phyloP scores from a whole-genome alignment of 2,797 vertebrate species.

The Sphenopsis melanotis region DNA sequence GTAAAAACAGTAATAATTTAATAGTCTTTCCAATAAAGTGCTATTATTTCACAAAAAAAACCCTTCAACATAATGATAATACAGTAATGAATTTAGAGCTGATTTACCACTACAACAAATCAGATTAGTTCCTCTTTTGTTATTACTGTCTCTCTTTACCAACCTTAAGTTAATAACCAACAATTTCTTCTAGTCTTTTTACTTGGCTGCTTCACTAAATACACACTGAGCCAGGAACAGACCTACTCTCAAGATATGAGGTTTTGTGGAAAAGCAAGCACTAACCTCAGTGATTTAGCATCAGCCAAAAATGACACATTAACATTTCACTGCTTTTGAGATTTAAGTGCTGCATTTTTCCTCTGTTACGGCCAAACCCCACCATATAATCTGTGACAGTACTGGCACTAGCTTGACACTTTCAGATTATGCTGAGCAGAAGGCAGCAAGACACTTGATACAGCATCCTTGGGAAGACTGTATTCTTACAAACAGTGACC shows the following conservation, averaged over 20 bases:
- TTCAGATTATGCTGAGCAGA: not conserved
- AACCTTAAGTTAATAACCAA: not conserved
- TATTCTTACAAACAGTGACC: not conserved
- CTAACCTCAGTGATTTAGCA: not conserved
- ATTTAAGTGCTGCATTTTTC: not conserved
- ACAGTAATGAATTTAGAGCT: not conserved
- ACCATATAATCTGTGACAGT: fast-evolving
- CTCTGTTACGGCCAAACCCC: not conserved
- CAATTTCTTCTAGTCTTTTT: not conserved
- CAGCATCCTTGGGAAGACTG: fast-evolving
- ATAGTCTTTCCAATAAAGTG: not conserved
- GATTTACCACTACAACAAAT: not conserved
- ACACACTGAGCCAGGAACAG: not conserved
- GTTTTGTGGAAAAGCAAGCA: not conserved
- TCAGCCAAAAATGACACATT: not conserved
- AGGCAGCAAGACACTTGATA: not conserved
- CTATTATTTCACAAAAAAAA: not conserved
- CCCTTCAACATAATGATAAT: not conserved
- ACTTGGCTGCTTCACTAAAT: not conserved
- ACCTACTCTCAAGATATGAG: not conserved
- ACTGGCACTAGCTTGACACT: not conserved
- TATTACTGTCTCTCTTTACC: not conserved
- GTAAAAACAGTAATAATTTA: not conserved
- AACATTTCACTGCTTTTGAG: not conserved
- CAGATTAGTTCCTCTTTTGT: not conserved